Evolutionary conservation across 2,888 invertebrate genomes (phyloP).

Genomic region (Agriopis leucophaearia): DNA sequence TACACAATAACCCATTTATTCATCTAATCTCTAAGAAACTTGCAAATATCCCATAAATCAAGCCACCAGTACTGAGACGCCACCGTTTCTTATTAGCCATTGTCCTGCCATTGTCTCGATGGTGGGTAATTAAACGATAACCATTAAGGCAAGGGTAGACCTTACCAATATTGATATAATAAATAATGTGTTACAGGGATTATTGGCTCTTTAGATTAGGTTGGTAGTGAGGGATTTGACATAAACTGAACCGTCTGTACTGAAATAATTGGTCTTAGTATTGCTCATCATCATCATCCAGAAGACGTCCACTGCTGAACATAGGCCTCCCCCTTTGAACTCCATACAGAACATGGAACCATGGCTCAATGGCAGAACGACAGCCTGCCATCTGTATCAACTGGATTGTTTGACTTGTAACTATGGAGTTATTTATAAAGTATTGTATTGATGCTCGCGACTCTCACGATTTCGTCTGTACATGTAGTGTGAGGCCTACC

Average conservation of each 20-base stretch:
- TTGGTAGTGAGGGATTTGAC: constrained; percentile 2
- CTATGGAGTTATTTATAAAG: too few species aligned
- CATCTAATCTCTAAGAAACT: constrained; percentile 73
- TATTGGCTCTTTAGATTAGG: constrained; percentile 57
- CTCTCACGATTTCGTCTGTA: too few species aligned
- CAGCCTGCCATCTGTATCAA: too few species aligned
- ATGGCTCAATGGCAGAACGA: too few species aligned
- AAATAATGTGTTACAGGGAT: constrained; percentile 75
- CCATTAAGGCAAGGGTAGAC: constrained; percentile 76
- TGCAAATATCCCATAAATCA: constrained; percentile 79
- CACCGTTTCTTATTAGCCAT: constrained; percentile 81
- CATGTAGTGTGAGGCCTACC: too few species aligned
- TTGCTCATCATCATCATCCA: background rate
- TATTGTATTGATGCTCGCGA: too few species aligned
- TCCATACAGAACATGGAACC: too few species aligned
- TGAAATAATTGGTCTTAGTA: background rate
- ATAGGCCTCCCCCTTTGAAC: too few species aligned
- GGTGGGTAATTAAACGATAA: constrained; percentile 84
- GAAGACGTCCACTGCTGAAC: too few species aligned
- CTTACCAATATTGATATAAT: constrained; percentile 81
- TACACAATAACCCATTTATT: constrained; percentile 64
- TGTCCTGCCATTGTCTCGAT: constrained; percentile 75
- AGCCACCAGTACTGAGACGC: constrained; percentile 72
- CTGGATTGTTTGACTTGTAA: too few species aligned
- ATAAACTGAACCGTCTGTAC: background rate